Percentiles rank a stretch among this genome's conserved stretches.
These are phyloP conservation scores for Darevskia mixta DNA, from an alignment of 2,797 vertebrate genomes.

Conservation along the genomic window DNA sequence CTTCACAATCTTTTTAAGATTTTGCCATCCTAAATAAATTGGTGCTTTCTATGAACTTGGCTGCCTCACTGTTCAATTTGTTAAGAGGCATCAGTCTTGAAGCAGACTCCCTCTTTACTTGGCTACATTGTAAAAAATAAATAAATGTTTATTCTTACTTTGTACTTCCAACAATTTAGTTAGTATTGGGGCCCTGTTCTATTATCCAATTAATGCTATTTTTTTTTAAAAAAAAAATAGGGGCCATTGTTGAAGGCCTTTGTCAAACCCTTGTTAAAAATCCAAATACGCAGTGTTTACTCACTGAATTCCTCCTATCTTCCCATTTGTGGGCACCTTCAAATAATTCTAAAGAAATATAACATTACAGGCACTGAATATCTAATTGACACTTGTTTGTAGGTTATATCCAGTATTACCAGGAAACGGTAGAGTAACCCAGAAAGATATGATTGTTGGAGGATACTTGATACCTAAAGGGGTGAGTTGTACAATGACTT, in stretches of 20 bases:
- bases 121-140: not conserved
- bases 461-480: slow-evolving; percentile 95
- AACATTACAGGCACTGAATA: slow-evolving; percentile 35
- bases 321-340: not conserved
- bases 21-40: slow-evolving; percentile 5
- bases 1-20: not conserved
- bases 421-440: slow-evolving; percentile 91
- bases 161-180: not conserved
- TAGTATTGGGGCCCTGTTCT: not conserved
- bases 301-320: not conserved
- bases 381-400: slow-evolving; percentile 60
- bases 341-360: not conserved
- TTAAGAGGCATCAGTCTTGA: not conserved
- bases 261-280: not conserved
- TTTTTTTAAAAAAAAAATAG: not conserved
- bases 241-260: not conserved
- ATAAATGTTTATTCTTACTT: not conserved
- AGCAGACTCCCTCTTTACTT: not conserved
- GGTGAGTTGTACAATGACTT: slow-evolving; percentile 78
- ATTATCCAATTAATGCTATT: not conserved
- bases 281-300: not conserved
- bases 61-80: not conserved
- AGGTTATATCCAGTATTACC: slow-evolving; percentile 94
- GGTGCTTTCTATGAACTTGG: not conserved
- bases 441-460: slow-evolving; percentile 90